Percentiles rank a stretch among this genome's conserved stretches.
Evolutionary conservation across 2,888 invertebrate genomes (phyloP).

Genomic region (Ernsta delagoae): DNA sequence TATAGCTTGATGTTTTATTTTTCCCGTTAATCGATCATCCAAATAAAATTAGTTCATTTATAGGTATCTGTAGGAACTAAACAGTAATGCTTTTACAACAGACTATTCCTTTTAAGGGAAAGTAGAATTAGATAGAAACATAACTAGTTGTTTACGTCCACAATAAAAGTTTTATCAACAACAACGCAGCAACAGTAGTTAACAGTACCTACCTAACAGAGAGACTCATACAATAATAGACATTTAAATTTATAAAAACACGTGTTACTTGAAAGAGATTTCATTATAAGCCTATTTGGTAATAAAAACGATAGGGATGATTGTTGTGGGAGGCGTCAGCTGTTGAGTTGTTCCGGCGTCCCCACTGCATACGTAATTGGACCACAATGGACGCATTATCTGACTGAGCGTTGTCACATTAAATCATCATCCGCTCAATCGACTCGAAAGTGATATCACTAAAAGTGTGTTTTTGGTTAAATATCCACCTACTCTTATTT

Average conservation of each 20-base stretch:
- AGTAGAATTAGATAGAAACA: too few species aligned
- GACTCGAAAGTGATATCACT: neutral
- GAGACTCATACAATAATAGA: too few species aligned
- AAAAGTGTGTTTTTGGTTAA: neutral
- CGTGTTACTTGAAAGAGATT: slow-evolving; percentile 21
- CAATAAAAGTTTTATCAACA: too few species aligned
- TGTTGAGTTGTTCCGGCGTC: slow-evolving; percentile 50
- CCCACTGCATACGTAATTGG: slow-evolving; percentile 55
- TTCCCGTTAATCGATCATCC: neutral
- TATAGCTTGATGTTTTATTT: neutral
- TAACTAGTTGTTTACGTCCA: too few species aligned
- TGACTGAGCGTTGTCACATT: slow-evolving; percentile 72
- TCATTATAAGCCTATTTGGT: slow-evolving; percentile 41
- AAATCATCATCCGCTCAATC: neutral
- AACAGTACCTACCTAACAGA: too few species aligned
- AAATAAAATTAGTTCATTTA: neutral
- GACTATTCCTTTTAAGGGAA: too few species aligned
- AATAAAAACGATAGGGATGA: slow-evolving; percentile 47
- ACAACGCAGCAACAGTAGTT: neutral
- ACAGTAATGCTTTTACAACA: too few species aligned
- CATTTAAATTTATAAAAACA: neutral
- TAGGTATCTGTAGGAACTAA: neutral
- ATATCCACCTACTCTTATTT: too few species aligned
- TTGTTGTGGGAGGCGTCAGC: slow-evolving; percentile 60
- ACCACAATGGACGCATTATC: slow-evolving; percentile 67